Evolutionary conservation across 2,113 vertebrate genomes (phyloP).

Genomic region (Stegostoma tigrinum): DNA sequence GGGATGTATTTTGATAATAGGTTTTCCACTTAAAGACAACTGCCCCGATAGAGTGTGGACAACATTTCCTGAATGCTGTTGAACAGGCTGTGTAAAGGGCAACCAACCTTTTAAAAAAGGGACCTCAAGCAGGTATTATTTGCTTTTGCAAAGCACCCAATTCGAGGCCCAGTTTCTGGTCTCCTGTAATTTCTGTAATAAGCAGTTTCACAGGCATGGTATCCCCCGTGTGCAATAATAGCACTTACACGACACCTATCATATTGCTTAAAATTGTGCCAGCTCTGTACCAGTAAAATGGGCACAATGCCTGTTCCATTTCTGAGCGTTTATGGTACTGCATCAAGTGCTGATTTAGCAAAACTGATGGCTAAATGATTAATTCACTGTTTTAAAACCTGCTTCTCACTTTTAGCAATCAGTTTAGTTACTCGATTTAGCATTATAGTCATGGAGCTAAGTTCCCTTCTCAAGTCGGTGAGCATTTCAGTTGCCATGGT

Average conservation of each 20-base stretch:
- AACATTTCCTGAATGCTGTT: neutral
- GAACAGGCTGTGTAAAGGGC: neutral
- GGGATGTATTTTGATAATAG: neutral
- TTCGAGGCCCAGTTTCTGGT: neutral
- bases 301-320: neutral
- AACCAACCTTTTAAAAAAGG: neutral
- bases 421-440: neutral
- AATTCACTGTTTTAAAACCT: neutral
- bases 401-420: neutral
- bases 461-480: neutral
- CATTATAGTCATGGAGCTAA: neutral
- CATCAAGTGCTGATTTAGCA: neutral
- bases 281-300: neutral
- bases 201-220: neutral
- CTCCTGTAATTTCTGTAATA: neutral
- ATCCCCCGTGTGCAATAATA: no score
- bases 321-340: neutral
- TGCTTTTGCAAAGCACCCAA: neutral
- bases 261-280: neutral
- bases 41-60: neutral
- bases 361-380: neutral
- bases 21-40: neutral
- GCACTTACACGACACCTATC: neutral
- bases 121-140: neutral
- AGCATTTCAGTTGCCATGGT: neutral